Base-by-base conservation (phyloP, 2,797 vertebrate species). In the Percopsis omiscomaycus region DNA sequence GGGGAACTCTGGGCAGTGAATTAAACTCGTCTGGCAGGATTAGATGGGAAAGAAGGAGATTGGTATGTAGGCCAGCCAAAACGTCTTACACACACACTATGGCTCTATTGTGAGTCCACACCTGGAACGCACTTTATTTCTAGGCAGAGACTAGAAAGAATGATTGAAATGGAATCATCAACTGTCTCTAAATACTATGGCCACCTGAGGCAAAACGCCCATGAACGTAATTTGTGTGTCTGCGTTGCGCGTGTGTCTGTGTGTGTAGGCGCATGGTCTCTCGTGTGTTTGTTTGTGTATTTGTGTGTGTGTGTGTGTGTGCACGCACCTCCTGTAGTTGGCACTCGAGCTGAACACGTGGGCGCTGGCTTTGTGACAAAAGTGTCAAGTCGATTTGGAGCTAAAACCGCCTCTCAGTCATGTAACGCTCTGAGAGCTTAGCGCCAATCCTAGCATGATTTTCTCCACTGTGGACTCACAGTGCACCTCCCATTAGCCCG, bases 11-110 rank as follows among this genome's bases (percentile, higher is more conserved):
- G 72, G 88, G 84, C 85, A 88, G 90, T 91, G 89, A 92, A 93
- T 91, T 88, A 89, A 92, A 92, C 87, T 91, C 87, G 86, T 85
- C 87, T 78, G 83, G 79, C 85, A 75, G 86, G 89, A 92, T 92
- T 90, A 90, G 89, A 89, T 86, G 80, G 71, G 65, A 66, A 67
- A 50, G 65, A 58, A 56, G 73, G 79, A 64, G 71, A 74, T 75
- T 76, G 69, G 73, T 47, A 66, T 79, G 78, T 61, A 79, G 78
- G 78, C 71, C 71, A 55, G 77, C 61, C 49, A 67, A 51, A 53
- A 75, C 66, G 66, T 65, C 47, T 28, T 3, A 69, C 68, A 73
- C 28, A 73, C 28, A 78, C 75, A 81, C 87, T 81, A 88, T 16
- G 73, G 77, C 81, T 84, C 78, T 48, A 50, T 71, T 80, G 73